These are phyloP conservation scores for Amitus sp. DNA, from an alignment of 2,888 invertebrate species.

Conservation along the genomic window DNA sequence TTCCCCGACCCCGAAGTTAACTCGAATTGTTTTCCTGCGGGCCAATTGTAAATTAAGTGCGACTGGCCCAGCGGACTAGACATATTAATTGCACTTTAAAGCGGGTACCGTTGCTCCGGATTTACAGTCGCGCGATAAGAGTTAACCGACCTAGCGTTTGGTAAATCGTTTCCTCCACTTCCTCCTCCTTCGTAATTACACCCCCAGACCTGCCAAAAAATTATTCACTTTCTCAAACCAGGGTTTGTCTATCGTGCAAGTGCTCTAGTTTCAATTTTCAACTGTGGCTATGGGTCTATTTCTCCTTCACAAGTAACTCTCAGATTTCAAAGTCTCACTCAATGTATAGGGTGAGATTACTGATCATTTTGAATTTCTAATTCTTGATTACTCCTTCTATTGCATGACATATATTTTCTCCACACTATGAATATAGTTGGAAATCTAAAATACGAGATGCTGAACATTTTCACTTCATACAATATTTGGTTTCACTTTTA, in stretches of 20 bases:
- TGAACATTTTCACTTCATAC: no score
- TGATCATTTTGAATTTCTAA: no score
- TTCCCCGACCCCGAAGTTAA: neutral
- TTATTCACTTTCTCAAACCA: constrained; percentile 6
- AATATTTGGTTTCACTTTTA: no score
- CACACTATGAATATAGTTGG: no score
- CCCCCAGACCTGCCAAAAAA: constrained; percentile 10
- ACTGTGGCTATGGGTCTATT: no score
- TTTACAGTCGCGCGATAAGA: constrained; percentile 40
- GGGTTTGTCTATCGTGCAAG: neutral
- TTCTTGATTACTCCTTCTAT: no score
- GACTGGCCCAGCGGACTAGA: constrained; percentile 38
- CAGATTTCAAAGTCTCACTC: no score
- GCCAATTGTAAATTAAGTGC: constrained; percentile 37
- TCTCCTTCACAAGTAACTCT: no score
- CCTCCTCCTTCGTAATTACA: constrained; percentile 22
- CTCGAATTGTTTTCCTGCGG: constrained; percentile 23
- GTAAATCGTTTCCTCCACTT: constrained; percentile 31
- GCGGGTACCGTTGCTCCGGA: constrained; percentile 42
- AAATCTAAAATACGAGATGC: no score
- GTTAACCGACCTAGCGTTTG: constrained; percentile 38
- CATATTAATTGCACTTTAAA: constrained; percentile 57
- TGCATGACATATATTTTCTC: no score
- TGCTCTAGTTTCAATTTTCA: no score
- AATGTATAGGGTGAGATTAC: no score